A percentile compares a stretch with the other conserved stretches of the same genome.
These are phyloP conservation scores for Nasonia oneida DNA, from an alignment of 2,888 invertebrate genomes.

Conservation along the genomic window DNA sequence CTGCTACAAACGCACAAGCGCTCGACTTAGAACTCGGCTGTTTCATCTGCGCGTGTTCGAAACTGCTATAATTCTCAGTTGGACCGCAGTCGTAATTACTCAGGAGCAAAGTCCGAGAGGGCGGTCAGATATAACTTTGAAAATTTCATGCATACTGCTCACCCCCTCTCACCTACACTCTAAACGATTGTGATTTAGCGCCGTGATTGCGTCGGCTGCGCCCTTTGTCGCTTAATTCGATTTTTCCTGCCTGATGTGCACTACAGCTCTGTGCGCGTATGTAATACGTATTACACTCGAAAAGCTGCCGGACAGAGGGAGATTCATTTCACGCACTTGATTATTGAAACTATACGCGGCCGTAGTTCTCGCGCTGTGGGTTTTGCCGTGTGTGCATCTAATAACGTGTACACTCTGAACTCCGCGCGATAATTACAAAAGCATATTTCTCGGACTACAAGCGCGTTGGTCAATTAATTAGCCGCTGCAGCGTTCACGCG, in stretches of 20 bases:
- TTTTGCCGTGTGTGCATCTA: background rate
- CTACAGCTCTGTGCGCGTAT: background rate
- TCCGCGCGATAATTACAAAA: background rate
- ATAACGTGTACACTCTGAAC: background rate
- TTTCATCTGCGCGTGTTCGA: slow-evolving; percentile 58
- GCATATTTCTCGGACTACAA: background rate
- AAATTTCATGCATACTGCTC: slow-evolving; percentile 53
- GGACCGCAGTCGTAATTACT: slow-evolving; percentile 60
- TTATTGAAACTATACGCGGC: background rate
- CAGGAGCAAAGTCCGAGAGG: slow-evolving; percentile 10
- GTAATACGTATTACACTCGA: background rate
- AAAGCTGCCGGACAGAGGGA: background rate
- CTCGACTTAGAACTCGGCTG: slow-evolving; percentile 46
- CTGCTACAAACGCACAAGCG: slow-evolving; percentile 6
- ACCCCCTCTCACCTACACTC: background rate
- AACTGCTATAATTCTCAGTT: slow-evolving; percentile 61
- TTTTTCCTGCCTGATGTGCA: background rate
- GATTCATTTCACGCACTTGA: background rate
- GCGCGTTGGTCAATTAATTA: background rate
- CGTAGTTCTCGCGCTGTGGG: background rate
- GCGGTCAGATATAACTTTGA: slow-evolving; percentile 56
- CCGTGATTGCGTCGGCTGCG: slow-evolving; percentile 12
- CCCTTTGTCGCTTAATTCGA: background rate
- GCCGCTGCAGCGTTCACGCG: background rate
- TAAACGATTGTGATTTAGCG: slow-evolving; percentile 53